phyloP scores from a whole-genome alignment of 2,797 vertebrate species.

The Xenentodon cancila region DNA sequence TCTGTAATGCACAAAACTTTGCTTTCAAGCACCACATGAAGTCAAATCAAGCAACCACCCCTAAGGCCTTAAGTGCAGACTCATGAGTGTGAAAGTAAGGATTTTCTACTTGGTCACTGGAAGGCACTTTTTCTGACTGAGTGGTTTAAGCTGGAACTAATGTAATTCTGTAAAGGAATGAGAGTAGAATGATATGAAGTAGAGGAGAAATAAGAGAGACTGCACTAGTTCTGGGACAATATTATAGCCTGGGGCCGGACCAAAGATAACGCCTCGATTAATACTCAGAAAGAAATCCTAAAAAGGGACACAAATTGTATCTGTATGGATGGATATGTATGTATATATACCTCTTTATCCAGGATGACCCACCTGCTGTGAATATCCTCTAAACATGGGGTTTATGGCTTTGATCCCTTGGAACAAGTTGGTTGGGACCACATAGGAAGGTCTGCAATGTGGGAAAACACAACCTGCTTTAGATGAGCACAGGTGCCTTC shows the following conservation, averaged over 20 bases:
- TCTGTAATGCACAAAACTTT: conserved; percentile 5
- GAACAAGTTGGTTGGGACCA: conserved; percentile 97
- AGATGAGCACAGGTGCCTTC: background rate
- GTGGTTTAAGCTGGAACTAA: conserved; percentile 45
- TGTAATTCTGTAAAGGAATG: conserved; percentile 31
- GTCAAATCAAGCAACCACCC: conserved; percentile 40
- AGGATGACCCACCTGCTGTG: conserved; percentile 89
- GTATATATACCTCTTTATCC: conserved; percentile 31
- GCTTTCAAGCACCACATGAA: conserved; percentile 20
- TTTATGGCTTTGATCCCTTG: conserved; percentile 98
- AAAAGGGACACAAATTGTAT: background rate
- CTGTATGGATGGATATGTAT: background rate
- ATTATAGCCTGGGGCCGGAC: conserved; percentile 21
- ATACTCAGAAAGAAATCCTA: background rate
- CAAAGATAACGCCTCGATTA: conserved; percentile 16
- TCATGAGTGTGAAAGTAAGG: conserved; percentile 22
- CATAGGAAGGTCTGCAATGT: conserved; percentile 89
- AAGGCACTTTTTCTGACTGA: conserved; percentile 37
- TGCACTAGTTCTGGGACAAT: conserved; percentile 14
- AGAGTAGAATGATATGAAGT: conserved; percentile 25
- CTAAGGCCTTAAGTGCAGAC: conserved; percentile 16
- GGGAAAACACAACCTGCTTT: conserved; percentile 36
- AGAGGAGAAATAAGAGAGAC: conserved; percentile 26
- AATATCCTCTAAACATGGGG: conserved; percentile 97
- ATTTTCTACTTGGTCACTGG: conserved; percentile 21